These are phyloP conservation scores for Thalpophila matura DNA, from an alignment of 2,888 invertebrate species.

Conservation along the genomic window DNA sequence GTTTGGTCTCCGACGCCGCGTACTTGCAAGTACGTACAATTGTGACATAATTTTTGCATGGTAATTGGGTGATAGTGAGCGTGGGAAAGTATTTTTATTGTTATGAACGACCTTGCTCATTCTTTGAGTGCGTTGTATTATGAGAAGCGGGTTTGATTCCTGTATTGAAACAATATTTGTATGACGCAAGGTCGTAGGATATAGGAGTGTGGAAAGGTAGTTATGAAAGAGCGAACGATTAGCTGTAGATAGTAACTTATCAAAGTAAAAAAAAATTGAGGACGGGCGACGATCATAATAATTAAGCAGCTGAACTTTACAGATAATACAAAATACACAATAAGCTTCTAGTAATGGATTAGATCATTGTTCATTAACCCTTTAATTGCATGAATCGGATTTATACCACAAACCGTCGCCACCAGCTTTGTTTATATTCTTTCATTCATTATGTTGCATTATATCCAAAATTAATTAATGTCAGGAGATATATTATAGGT, in stretches of 20 bases:
- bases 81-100: constrained; percentile 20
- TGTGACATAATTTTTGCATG: constrained; percentile 6
- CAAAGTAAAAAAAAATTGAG: not conserved
- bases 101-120: constrained; percentile 2
- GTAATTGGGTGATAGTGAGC: constrained; percentile 32
- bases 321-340: not conserved
- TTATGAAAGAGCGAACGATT: not conserved
- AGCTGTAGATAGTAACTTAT: too few species aligned
- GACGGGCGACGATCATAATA: not conserved
- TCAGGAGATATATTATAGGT: too few species aligned
- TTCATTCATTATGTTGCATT: too few species aligned
- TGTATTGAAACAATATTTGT: not conserved
- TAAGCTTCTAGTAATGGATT: not conserved
- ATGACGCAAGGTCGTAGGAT: not conserved
- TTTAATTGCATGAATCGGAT: too few species aligned
- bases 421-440: too few species aligned
- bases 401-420: too few species aligned
- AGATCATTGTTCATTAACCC: not conserved
- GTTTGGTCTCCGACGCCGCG: constrained; percentile 85
- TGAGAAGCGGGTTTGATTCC: constrained; percentile 13
- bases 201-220: not conserved
- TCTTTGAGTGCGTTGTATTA: constrained; percentile 4
- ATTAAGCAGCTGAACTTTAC: not conserved
- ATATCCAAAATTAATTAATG: too few species aligned
- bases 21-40: constrained; percentile 81